phyloP scores from a whole-genome alignment of 1,140 invertebrate genomes.

The Popillia japonica region DNA sequence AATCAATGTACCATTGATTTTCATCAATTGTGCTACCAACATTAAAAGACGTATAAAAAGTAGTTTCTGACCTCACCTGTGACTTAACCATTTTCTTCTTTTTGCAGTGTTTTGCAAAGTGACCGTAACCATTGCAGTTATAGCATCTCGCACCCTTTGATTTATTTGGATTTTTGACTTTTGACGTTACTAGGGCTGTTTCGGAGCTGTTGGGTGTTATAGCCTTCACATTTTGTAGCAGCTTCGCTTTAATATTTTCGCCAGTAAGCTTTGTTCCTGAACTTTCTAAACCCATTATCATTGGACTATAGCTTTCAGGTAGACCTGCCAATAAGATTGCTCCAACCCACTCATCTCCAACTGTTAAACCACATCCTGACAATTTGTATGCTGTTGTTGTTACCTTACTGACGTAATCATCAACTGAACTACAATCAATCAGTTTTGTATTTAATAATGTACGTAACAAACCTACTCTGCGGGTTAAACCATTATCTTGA shows the following conservation, averaged over 20 bases:
- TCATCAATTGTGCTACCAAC: background rate
- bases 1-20: conserved; percentile 50
- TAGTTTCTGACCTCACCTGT: background rate
- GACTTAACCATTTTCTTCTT: conserved; percentile 1
- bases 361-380: conserved; percentile 53
- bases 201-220: conserved; percentile 7
- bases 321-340: conserved; percentile 57
- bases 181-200: background rate
- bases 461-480: conserved; percentile 54
- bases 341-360: conserved; percentile 57
- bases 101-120: conserved; percentile 48
- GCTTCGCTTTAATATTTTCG: too few relatives aligned
- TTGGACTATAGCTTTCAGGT: conserved; percentile 57
- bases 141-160: conserved; percentile 49
- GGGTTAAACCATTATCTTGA: conserved; percentile 54
- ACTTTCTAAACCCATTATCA: conserved; percentile 58
- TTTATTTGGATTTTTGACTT: background rate
- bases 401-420: conserved; percentile 57
- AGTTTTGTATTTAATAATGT: conserved; percentile 52
- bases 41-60: background rate
- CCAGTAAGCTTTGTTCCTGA: conserved; percentile 41
- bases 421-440: conserved; percentile 50
- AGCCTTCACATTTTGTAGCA: conserved; percentile 44
- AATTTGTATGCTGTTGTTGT: conserved; percentile 53
- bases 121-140: conserved; percentile 50